Percentiles rank a stretch among this genome's conserved stretches.
Conservation (phyloP, 92 coral and sea anemone species). For the Siderastrea radians region DNA sequence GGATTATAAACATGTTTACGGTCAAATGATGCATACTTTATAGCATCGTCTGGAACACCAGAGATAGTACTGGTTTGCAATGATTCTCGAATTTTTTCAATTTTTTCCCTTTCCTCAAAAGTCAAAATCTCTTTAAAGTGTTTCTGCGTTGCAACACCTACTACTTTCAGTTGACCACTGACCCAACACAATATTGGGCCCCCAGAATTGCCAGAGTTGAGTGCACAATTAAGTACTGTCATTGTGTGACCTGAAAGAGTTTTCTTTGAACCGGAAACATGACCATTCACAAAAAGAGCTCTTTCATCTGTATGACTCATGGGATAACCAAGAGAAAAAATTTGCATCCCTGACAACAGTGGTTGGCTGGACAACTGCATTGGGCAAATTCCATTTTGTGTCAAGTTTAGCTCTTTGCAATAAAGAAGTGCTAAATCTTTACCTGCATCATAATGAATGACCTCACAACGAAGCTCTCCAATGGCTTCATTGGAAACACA, state of each 20-base stretch:
- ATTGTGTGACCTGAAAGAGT: background rate
- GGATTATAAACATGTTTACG: too few relatives aligned
- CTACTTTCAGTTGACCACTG: too few relatives aligned
- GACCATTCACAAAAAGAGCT: slow-evolving; percentile 21
- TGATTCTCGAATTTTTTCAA: too few relatives aligned
- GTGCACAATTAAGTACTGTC: too few relatives aligned
- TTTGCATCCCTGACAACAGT: slow-evolving; percentile 7
- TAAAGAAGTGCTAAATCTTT: slow-evolving; percentile 22
- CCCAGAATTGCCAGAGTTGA: too few relatives aligned
- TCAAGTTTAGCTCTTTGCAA: slow-evolving; percentile 7
- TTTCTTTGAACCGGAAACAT: slow-evolving; percentile 21
- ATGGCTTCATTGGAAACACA: background rate
- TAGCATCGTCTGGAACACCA: too few relatives aligned
- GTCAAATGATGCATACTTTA: too few relatives aligned
- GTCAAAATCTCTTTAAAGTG: too few relatives aligned
- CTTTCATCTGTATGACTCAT: slow-evolving; percentile 7
- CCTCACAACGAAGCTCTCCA: slow-evolving; percentile 1
- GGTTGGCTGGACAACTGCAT: slow-evolving; percentile 3
- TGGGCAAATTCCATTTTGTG: background rate
- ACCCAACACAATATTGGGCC: too few relatives aligned
- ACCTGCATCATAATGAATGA: background rate
- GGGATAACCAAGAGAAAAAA: slow-evolving; percentile 22
- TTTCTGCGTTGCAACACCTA: too few relatives aligned
- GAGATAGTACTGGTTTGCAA: too few relatives aligned
- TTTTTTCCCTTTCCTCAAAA: too few relatives aligned